These are phyloP conservation scores for Tragelaphus buxtoni DNA, from an alignment of 2,113 vertebrate genomes.

Conservation along the genomic window DNA sequence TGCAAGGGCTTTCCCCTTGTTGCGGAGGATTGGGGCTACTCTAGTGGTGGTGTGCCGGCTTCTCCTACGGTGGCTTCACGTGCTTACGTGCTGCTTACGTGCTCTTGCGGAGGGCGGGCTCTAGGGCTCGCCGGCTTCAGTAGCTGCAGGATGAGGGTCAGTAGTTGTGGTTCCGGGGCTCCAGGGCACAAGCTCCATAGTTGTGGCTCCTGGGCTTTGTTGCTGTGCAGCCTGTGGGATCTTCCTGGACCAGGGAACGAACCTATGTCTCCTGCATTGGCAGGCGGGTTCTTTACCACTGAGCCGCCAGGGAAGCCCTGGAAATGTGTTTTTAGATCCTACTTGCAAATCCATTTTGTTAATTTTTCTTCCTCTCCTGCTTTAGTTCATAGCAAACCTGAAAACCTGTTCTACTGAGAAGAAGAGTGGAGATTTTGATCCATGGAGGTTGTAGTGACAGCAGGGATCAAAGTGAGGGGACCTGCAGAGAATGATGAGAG, in stretches of 20 bases:
- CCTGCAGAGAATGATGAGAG: neutral
- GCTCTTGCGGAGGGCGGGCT: rapidly evolving
- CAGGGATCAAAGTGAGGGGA: neutral
- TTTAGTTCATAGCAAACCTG: neutral
- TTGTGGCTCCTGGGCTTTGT: neutral
- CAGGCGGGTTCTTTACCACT: neutral
- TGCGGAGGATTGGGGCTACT: neutral
- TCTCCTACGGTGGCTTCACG: rapidly evolving
- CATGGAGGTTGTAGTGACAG: neutral
- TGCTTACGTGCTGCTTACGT: too few relatives aligned
- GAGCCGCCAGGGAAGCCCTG: neutral
- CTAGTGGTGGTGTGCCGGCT: rapidly evolving
- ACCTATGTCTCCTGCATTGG: neutral
- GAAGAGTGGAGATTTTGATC: neutral
- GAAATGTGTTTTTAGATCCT: neutral
- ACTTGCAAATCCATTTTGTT: neutral
- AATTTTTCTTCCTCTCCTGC: neutral
- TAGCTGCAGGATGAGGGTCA: neutral
- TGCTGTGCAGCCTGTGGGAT: neutral
- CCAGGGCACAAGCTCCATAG: neutral
- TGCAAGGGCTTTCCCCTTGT: rapidly evolving
- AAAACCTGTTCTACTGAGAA: neutral
- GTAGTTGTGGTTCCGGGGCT: neutral
- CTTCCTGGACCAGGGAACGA: neutral
- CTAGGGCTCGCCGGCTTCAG: rapidly evolving